phyloP scores from a whole-genome alignment of 2,797 vertebrate genomes.

The Myotis pilosus region DNA sequence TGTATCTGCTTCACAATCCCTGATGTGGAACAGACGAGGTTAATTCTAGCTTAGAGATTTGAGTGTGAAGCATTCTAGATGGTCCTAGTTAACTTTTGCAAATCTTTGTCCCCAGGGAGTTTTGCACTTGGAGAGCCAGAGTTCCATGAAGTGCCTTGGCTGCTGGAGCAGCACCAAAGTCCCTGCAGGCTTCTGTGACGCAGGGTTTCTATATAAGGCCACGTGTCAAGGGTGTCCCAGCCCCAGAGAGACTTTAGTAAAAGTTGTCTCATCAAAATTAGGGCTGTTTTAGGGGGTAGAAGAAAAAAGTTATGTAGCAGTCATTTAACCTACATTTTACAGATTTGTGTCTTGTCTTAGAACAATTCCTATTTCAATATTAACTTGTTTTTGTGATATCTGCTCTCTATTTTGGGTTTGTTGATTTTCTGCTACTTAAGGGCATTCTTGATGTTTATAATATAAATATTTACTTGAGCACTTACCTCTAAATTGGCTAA shows the following conservation, averaged over 20 bases:
- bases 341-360: neutral
- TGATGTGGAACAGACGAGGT: neutral
- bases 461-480: constrained; percentile 23
- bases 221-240: neutral
- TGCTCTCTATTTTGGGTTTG: constrained; percentile 5
- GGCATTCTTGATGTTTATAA: constrained; percentile 40
- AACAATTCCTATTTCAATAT: neutral
- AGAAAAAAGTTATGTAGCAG: neutral
- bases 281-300: neutral
- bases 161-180: neutral
- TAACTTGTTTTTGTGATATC: constrained; percentile 31
- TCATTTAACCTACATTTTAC: constrained; percentile 1
- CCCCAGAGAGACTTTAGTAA: neutral
- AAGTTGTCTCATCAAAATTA: neutral
- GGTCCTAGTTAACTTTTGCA: neutral
- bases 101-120: neutral
- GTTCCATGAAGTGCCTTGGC: neutral
- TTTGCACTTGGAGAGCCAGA: neutral
- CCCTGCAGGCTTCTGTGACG: neutral
- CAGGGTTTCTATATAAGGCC: neutral
- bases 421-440: constrained; percentile 33
- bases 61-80: neutral
- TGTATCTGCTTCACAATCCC: neutral
- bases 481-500: constrained; percentile 1
- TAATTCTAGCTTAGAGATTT: neutral